These are phyloP conservation scores for Pimpla rufipes DNA, from an alignment of 2,888 invertebrate genomes.

Conservation along the genomic window DNA sequence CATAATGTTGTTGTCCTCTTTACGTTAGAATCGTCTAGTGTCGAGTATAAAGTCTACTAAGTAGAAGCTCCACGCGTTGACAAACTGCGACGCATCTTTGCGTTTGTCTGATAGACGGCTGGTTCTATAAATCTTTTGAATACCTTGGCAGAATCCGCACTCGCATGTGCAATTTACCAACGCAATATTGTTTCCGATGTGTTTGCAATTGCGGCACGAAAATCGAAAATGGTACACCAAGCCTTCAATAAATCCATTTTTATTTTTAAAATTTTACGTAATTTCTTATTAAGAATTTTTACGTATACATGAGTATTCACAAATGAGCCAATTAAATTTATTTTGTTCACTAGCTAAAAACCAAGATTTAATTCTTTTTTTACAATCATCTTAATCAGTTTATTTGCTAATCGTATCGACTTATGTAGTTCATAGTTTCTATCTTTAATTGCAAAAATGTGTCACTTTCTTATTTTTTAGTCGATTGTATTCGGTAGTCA, in stretches of 20 bases:
- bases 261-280: neutral
- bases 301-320: too few relatives aligned
- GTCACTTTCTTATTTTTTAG: neutral
- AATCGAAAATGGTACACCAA: neutral
- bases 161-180: constrained; percentile 17
- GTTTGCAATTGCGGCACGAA: neutral
- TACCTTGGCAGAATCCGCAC: constrained; percentile 5
- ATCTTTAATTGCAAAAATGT: neutral
- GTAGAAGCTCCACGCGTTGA: neutral
- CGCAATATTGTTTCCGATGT: neutral
- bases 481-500: neutral
- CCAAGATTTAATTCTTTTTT: too few relatives aligned
- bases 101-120: neutral
- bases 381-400: too few relatives aligned
- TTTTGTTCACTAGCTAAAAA: too few relatives aligned
- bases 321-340: too few relatives aligned
- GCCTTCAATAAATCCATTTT: neutral
- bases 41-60: neutral
- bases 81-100: neutral
- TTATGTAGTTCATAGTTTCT: too few relatives aligned
- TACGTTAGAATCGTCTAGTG: constrained; percentile 21
- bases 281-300: neutral
- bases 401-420: too few relatives aligned
- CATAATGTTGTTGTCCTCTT: constrained; percentile 39
- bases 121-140: constrained; percentile 27